A percentile compares a stretch with the other conserved stretches of the same genome.
These are phyloP conservation scores for Bombus impatiens DNA, from an alignment of 1,140 invertebrate genomes.

Conservation along the genomic window DNA sequence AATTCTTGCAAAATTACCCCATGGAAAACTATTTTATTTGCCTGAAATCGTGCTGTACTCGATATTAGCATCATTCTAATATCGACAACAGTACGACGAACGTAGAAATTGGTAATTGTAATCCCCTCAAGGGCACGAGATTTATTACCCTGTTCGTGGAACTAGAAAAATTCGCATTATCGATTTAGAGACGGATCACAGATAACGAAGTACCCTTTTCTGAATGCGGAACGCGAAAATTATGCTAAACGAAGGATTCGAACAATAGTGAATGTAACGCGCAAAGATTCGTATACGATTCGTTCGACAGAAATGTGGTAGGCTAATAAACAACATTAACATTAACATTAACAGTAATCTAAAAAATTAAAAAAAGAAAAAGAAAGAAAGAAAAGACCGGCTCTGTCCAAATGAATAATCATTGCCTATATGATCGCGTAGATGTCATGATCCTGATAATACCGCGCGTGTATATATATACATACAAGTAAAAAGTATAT, in stretches of 20 bases:
- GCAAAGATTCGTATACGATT: too few species aligned
- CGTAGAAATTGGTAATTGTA: neutral
- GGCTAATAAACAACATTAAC: neutral
- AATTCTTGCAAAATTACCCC: too few species aligned
- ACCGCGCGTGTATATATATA: constrained; percentile 14
- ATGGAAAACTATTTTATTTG: neutral
- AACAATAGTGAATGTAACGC: neutral
- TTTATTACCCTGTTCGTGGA: constrained; percentile 7
- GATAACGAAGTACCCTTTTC: neutral
- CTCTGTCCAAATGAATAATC: constrained; percentile 9
- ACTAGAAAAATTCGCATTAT: neutral
- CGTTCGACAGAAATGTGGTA: neutral
- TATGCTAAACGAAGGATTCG: neutral
- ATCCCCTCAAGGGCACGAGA: neutral
- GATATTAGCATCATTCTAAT: neutral
- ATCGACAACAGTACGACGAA: neutral
- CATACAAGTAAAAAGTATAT: constrained; percentile 27
- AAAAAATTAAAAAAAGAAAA: neutral
- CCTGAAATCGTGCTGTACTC: neutral
- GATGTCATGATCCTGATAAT: constrained; percentile 59
- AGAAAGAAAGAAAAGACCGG: neutral
- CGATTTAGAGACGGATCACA: constrained; percentile 4
- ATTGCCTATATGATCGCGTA: constrained; percentile 23
- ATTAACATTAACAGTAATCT: constrained; percentile 16
- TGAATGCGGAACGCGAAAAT: neutral